Evolutionary conservation across 1,140 invertebrate species (phyloP), one percentile per base, ranked within the genome.

Genomic region (Scaptomyza graminum): DNA sequence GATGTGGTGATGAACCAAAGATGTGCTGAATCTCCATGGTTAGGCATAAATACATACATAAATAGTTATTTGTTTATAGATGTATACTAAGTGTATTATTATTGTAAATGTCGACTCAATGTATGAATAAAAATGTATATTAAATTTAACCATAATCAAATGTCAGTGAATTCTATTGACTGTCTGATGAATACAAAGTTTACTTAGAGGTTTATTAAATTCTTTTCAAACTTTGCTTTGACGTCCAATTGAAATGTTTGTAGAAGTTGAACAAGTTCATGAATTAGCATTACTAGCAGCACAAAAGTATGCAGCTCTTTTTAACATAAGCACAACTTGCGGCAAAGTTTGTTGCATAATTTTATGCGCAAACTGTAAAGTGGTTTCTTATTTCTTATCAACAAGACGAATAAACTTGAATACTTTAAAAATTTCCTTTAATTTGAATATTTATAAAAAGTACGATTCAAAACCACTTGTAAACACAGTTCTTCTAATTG

Each of bases 81-180:
- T 51, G 15, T 51, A 25, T 50, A 41, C 15, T 60, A 72, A 16
- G 12, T 79, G 76, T 71, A 62, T 56, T 65, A 11, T 52, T 77
- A 11, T 52, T 77, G 63, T 76, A 67, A 56, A 56, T 82, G 70
- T 74, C 56, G 28, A 67, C 56, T 72, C 54, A 51, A 61, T 77
- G 63, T 77, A 63, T 76, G 70, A 59, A 64, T 62, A 60, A 54
- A 57, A 88, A 72, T 83, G 57, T 81, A 78, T 66, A 37, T 71
- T 81, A 68, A 64, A 50, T 22, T 18, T 77, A 59, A 41, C 31
- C 52, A 18, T 44, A 59, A 74, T 64, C 69, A 57, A 74, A 70
- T 69, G 57, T 74, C 52, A 44, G 57, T 57, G 65, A 62, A 50
- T n/a, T 28, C 6, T 18, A 52, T 11, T 9, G 1, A 54, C 5